These are phyloP conservation scores for Melanotaenia trifasciata DNA, from an alignment of 2,797 vertebrate species.

Conservation along the genomic window DNA sequence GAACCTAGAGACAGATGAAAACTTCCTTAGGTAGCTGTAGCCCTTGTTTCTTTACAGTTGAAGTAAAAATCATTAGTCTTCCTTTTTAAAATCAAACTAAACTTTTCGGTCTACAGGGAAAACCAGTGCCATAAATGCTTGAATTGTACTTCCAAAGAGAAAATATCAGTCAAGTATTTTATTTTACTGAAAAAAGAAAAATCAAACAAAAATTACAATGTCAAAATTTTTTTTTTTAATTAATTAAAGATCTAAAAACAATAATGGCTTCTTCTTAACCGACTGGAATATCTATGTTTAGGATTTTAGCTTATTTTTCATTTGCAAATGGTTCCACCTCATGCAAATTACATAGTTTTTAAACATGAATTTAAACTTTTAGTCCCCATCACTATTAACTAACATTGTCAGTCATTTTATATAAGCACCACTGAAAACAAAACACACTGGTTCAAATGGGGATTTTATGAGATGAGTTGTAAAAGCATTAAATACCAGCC, in stretches of 20 bases:
- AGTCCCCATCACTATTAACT: not conserved
- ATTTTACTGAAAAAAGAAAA: not conserved
- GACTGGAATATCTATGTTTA: not conserved
- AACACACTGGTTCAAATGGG: too few relatives aligned
- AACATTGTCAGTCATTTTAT: too few relatives aligned
- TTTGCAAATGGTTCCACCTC: not conserved
- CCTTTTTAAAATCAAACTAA: not conserved
- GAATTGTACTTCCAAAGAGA: not conserved
- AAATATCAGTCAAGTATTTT: not conserved
- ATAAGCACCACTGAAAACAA: too few relatives aligned
- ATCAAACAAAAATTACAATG: not conserved
- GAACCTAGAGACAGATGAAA: conserved; percentile 84
- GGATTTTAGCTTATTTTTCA: not conserved
- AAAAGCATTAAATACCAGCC: too few relatives aligned
- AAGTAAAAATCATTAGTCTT: not conserved
- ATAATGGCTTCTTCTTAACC: not conserved
- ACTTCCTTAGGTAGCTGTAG: not conserved
- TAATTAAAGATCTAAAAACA: not conserved
- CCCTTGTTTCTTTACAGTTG: not conserved
- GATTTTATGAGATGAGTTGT: too few relatives aligned
- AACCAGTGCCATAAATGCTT: not conserved
- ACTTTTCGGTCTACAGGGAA: not conserved
- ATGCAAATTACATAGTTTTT: not conserved
- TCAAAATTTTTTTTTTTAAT: too few relatives aligned
- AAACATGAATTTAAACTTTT: not conserved